Percentiles rank a stretch among this genome's conserved stretches.
These are phyloP conservation scores for Lepidostoma basale DNA, from an alignment of 1,140 invertebrate species.

Conservation along the genomic window DNA sequence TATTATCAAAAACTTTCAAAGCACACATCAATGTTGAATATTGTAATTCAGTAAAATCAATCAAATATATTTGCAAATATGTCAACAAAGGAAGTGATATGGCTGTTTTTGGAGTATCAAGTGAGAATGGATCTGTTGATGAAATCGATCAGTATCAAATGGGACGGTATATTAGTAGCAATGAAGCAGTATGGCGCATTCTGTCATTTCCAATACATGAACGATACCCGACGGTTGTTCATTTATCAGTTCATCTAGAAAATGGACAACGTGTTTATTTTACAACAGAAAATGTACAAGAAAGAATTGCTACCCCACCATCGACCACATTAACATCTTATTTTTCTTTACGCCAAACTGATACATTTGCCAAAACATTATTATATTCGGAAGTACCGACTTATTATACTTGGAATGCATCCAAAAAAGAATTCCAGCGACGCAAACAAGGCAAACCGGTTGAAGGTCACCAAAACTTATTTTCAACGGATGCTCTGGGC, in stretches of 20 bases:
- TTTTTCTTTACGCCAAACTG: slow-evolving; percentile 46
- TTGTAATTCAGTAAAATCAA: slow-evolving; percentile 60
- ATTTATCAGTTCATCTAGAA: slow-evolving; percentile 56
- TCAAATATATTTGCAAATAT: slow-evolving; percentile 62
- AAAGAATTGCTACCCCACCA: slow-evolving; percentile 34
- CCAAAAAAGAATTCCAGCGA: not conserved
- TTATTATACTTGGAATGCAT: not conserved
- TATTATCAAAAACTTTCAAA: slow-evolving; percentile 58
- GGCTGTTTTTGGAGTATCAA: too few species aligned
- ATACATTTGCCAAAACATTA: slow-evolving; percentile 10
- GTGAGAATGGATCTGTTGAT: too few species aligned
- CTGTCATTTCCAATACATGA: slow-evolving; percentile 51
- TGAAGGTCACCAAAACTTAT: not conserved
- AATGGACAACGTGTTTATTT: slow-evolving; percentile 54
- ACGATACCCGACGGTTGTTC: slow-evolving; percentile 50
- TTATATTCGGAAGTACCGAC: not conserved
- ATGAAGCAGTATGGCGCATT: slow-evolving; percentile 56
- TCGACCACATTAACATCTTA: slow-evolving; percentile 49
- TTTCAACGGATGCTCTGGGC: not conserved
- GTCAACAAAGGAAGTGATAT: slow-evolving; percentile 55
- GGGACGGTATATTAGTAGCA: slow-evolving; percentile 55
- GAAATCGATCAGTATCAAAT: slow-evolving; percentile 48
- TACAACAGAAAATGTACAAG: slow-evolving; percentile 45
- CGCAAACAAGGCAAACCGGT: slow-evolving; percentile 3
- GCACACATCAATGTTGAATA: slow-evolving; percentile 61